A percentile compares a stretch with the other conserved stretches of the same genome.
Conservation (phyloP, 2,888 invertebrate genomes). For the Tenthredo livida region DNA sequence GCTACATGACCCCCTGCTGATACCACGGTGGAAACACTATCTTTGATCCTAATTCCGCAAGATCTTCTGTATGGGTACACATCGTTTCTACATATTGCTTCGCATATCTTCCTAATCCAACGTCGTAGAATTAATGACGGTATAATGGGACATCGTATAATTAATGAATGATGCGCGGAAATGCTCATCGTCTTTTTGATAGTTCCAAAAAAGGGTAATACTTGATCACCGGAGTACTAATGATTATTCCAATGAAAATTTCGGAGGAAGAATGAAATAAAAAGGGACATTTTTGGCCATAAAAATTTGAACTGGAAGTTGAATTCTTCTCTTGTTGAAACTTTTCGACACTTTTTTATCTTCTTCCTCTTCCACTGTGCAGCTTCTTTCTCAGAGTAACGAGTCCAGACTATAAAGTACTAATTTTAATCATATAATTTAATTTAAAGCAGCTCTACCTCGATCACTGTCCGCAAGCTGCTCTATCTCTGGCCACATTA, state of each 20-base stretch:
- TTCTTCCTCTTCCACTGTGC: neutral
- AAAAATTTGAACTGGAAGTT: neutral
- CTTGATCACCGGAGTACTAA: neutral
- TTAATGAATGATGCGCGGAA: neutral
- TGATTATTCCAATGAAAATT: neutral
- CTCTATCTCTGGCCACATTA: neutral
- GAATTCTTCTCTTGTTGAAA: neutral
- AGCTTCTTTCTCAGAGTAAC: neutral
- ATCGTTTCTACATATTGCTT: neutral
- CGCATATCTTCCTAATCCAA: conserved; percentile 27
- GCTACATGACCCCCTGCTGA: neutral
- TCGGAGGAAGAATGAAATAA: neutral
- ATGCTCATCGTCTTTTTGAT: neutral
- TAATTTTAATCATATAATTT: conserved; percentile 1
- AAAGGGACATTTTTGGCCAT: neutral
- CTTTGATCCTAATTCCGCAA: conserved; percentile 36
- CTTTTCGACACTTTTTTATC: neutral
- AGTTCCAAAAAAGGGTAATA: neutral
- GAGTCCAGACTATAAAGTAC: neutral
- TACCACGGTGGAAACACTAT: neutral
- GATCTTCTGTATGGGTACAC: neutral
- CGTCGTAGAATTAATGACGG: conserved; percentile 1
- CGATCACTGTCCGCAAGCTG: conserved; percentile 28
- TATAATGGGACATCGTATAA: conserved; percentile 28
- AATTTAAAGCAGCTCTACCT: neutral